A percentile compares a stretch with the other conserved stretches of the same genome.
Conservation (phyloP, 2,888 invertebrate species). For the Trypoxylon attenuatum region DNA sequence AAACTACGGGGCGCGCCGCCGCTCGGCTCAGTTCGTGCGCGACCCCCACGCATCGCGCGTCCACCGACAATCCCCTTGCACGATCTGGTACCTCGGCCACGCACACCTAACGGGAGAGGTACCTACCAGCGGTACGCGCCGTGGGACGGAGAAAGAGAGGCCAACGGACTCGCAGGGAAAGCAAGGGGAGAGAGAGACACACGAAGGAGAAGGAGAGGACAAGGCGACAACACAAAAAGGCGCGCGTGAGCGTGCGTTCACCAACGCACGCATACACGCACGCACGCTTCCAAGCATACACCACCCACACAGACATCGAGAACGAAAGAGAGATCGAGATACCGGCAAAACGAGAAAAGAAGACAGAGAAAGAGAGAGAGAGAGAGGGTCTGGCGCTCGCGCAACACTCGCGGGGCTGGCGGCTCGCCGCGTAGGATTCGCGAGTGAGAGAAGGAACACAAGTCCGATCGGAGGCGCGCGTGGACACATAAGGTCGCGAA, state of each 20-base stretch:
- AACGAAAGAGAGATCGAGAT: slow-evolving; percentile 12
- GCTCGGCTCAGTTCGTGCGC: slow-evolving; percentile 77
- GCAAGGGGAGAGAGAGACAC: slow-evolving; percentile 19
- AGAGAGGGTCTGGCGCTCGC: background rate
- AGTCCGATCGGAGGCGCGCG: background rate
- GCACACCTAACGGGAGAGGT: slow-evolving; percentile 29
- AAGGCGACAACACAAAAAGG: slow-evolving; percentile 32
- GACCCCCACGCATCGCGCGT: slow-evolving; percentile 74
- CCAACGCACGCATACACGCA: slow-evolving; percentile 20
- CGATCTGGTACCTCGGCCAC: slow-evolving; percentile 41
- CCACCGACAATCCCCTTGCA: slow-evolving; percentile 42
- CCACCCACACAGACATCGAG: slow-evolving; percentile 19
- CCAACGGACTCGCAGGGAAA: slow-evolving; percentile 7
- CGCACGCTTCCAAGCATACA: slow-evolving; percentile 13
- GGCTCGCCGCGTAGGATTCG: no score
- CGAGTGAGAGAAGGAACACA: background rate
- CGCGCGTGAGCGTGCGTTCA: slow-evolving; percentile 37
- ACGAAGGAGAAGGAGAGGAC: slow-evolving; percentile 23
- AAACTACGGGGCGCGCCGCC: slow-evolving; percentile 84
- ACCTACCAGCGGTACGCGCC: slow-evolving; percentile 18
- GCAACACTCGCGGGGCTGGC: background rate
- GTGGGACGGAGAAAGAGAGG: slow-evolving; percentile 4
- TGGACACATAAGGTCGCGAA: background rate
- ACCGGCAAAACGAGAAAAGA: background rate
- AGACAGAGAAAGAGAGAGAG: no score